Evolutionary conservation across 1,140 invertebrate genomes (phyloP).

Genomic region (Aphis gossypii): DNA sequence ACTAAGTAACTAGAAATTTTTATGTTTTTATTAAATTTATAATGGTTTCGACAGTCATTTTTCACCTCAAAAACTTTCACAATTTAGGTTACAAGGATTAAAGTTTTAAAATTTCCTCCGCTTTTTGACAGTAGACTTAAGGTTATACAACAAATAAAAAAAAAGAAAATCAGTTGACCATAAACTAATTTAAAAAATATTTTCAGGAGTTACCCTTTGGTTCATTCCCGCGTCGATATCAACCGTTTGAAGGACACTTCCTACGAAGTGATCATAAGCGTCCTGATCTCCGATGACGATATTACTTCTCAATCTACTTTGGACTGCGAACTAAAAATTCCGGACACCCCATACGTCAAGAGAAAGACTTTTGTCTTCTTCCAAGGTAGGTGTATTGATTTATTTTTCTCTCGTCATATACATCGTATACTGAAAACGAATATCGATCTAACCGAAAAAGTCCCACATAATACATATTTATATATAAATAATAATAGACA

Average conservation of each 20-base stretch:
- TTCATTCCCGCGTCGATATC: slow-evolving; percentile 18
- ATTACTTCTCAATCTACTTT: slow-evolving; percentile 54
- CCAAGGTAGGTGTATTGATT: slow-evolving; percentile 48
- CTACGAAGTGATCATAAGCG: slow-evolving; percentile 55
- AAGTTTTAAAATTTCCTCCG: not conserved
- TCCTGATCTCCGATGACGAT: slow-evolving; percentile 41
- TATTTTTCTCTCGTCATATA: not conserved
- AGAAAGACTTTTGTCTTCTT: slow-evolving; percentile 58
- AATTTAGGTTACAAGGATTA: not conserved
- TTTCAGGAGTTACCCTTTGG: slow-evolving; percentile 32
- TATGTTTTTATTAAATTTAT: not conserved
- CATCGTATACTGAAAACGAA: not conserved
- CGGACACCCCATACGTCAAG: slow-evolving; percentile 48
- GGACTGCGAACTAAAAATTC: slow-evolving; percentile 58
- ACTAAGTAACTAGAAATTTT: no score
- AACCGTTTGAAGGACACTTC: slow-evolving; percentile 46
- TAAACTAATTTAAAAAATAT: not conserved
- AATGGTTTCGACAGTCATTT: not conserved
- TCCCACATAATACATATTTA: not conserved
- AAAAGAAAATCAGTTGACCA: not conserved
- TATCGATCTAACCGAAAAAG: not conserved
- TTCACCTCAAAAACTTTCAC: not conserved
- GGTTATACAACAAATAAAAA: not conserved
- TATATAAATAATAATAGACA: no score
- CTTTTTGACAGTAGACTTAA: not conserved